A percentile compares a stretch with the other conserved stretches of the same genome.
Conservation (phyloP, 2,113 vertebrate genomes). For the Trogon melanurus region DNA sequence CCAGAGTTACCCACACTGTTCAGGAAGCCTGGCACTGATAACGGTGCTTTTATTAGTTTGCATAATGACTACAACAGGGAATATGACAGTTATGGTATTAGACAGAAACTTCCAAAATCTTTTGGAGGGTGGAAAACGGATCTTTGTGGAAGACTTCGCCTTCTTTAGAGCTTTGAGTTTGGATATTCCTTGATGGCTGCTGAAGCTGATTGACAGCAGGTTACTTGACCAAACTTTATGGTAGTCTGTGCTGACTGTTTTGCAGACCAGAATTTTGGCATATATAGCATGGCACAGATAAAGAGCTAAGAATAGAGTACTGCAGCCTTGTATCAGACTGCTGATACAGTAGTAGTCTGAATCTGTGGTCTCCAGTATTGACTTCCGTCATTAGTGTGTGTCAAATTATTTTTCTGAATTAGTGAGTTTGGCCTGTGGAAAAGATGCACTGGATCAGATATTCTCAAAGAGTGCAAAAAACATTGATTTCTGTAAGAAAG, state of each 20-base stretch:
- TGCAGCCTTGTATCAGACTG: not conserved
- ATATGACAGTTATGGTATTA: not conserved
- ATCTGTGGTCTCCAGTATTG: not conserved
- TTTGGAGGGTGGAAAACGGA: not conserved
- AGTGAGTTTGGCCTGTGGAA: not conserved
- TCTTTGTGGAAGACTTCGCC: not conserved
- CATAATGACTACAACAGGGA: not conserved
- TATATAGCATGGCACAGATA: accelerated
- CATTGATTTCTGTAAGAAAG: not conserved
- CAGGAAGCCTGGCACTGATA: not conserved
- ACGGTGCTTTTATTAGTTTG: not conserved
- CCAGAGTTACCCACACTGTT: not conserved
- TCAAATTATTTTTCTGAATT: not conserved
- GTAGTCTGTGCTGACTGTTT: not conserved
- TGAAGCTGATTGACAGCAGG: not conserved
- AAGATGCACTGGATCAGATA: not conserved
- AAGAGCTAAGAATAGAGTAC: not conserved
- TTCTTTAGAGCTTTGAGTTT: not conserved
- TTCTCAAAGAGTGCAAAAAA: not conserved
- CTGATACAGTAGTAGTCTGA: not conserved
- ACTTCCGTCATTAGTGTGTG: not conserved
- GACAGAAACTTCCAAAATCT: not conserved
- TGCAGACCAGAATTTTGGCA: not conserved
- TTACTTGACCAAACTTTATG: not conserved
- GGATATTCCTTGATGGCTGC: not conserved